Conservation (phyloP, 2,888 invertebrate species). For the Rhabditoides inermis region DNA sequence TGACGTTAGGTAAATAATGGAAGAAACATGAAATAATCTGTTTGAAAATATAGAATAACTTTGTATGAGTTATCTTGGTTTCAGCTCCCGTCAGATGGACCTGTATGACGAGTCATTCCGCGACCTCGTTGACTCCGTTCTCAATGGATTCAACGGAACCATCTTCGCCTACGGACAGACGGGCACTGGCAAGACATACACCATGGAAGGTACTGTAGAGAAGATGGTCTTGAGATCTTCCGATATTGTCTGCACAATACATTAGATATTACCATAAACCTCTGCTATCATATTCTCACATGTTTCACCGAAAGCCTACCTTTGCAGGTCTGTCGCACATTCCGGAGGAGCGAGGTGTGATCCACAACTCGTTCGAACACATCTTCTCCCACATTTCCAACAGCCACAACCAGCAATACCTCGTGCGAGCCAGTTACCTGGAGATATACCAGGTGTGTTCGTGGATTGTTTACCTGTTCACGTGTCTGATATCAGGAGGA, state of each 20-base stretch:
- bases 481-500: constrained; percentile 59
- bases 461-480: too few species aligned
- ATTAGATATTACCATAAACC: constrained; percentile 1
- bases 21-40: too few species aligned
- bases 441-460: constrained; percentile 72
- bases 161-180: constrained; percentile 99
- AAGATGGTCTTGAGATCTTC: background rate
- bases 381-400: constrained; percentile 84
- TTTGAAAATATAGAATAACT: too few species aligned
- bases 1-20: too few species aligned
- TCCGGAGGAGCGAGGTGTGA: constrained; percentile 73
- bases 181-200: constrained; percentile 77
- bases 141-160: constrained; percentile 96
- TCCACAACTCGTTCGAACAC: constrained; percentile 91
- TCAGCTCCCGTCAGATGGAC: constrained; percentile 75
- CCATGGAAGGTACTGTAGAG: constrained; percentile 62
- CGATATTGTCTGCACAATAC: constrained; percentile 1
- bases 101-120: constrained; percentile 92
- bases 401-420: constrained; percentile 73
- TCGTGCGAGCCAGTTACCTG: constrained; percentile 89
- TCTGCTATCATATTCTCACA: background rate
- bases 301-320: background rate
- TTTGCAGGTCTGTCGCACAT: constrained; percentile 56
- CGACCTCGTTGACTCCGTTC: constrained; percentile 83
- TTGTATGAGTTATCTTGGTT: constrained; percentile 37